phyloP scores from a whole-genome alignment of 2,797 vertebrate species.

The Etheostoma nigrum region DNA sequence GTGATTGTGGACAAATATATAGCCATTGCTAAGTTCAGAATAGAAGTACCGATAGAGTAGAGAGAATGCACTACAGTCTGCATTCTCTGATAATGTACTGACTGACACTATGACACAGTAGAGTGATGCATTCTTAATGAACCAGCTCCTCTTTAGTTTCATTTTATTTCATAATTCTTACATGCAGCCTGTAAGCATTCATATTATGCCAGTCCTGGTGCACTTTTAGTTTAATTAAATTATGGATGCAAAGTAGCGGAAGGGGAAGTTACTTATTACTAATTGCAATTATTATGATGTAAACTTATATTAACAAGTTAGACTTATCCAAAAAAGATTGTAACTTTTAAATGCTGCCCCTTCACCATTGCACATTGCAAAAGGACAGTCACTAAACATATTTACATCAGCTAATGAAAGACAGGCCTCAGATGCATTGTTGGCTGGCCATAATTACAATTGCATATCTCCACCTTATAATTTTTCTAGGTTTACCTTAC shows the following conservation, averaged over 20 bases:
- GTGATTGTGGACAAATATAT: conserved; percentile 20
- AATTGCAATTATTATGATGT: conserved; percentile 31
- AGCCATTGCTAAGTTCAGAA: conserved; percentile 23
- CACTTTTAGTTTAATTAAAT: conserved; percentile 56
- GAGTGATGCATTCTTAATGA: conserved; percentile 22
- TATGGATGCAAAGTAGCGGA: conserved; percentile 38
- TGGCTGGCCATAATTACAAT: conserved; percentile 47
- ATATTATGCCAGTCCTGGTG: not conserved
- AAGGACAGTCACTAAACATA: conserved; percentile 25
- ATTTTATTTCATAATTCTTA: conserved; percentile 37
- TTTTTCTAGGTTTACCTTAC: conserved; percentile 35
- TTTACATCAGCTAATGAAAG: conserved; percentile 50
- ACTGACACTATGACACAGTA: conserved; percentile 12
- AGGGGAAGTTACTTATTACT: conserved; percentile 16
- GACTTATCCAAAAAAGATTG: conserved; percentile 23
- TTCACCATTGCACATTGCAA: not conserved
- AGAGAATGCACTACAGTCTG: not conserved
- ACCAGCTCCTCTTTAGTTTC: conserved; percentile 12
- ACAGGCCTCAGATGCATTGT: conserved; percentile 32
- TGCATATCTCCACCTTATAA: conserved; percentile 49
- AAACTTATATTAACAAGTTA: conserved; percentile 15
- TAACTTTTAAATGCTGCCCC: conserved; percentile 3
- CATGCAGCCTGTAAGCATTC: conserved; percentile 6
- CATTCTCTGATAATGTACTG: conserved; percentile 14
- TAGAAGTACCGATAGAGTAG: not conserved